phyloP scores from a whole-genome alignment of 2,888 invertebrate species.

The Zele albiditarsus region DNA sequence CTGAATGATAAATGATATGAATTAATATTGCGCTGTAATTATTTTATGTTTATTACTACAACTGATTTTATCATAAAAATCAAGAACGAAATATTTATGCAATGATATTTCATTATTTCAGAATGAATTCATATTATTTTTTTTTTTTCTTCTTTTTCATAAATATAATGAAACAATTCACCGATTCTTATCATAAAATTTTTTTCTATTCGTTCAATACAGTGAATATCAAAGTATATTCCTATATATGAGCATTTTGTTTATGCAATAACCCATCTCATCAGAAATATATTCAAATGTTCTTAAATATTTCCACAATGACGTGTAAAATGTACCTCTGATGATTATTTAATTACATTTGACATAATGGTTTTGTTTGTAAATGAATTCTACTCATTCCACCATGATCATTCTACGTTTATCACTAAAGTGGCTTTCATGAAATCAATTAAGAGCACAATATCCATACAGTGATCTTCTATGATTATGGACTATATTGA shows the following conservation, averaged over 20 bases:
- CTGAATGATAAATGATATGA: background rate
- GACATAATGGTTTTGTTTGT: background rate
- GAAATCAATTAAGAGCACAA: background rate
- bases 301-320: background rate
- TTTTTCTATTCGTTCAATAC: too few species aligned
- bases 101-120: background rate
- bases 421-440: background rate
- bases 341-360: background rate
- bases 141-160: too few species aligned
- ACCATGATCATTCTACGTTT: background rate
- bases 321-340: background rate
- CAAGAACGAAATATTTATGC: background rate
- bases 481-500: background rate
- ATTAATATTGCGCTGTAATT: background rate
- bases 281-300: background rate
- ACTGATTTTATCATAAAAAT: background rate
- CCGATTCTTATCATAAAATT: too few species aligned
- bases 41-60: background rate
- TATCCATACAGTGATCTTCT: background rate
- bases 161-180: too few species aligned
- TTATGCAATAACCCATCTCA: too few species aligned
- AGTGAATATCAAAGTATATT: too few species aligned
- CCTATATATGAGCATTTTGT: too few species aligned
- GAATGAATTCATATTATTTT: background rate
- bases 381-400: background rate